Percentiles rank a stretch among this genome's conserved stretches.
phyloP scores from a whole-genome alignment of 1,140 invertebrate species.

The Piezodorus guildinii region DNA sequence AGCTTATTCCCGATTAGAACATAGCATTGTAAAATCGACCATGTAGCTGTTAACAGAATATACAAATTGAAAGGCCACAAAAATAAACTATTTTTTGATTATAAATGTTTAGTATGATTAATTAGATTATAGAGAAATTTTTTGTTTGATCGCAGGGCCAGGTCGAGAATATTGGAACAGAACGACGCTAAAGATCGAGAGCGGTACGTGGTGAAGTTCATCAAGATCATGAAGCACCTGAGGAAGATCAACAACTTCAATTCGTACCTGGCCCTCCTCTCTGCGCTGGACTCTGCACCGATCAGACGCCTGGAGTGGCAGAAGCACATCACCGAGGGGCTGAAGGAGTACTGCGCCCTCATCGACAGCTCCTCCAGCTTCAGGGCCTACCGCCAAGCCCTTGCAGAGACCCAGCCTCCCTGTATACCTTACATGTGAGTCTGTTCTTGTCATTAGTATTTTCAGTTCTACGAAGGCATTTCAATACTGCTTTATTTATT shows the following conservation, averaged over 20 bases:
- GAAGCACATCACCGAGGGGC: slow-evolving; percentile 78
- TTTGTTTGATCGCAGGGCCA: slow-evolving; percentile 43
- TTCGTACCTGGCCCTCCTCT: slow-evolving; percentile 91
- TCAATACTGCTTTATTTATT: too few relatives aligned
- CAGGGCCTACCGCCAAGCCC: slow-evolving; percentile 82
- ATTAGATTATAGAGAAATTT: too few relatives aligned
- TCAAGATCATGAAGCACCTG: slow-evolving; percentile 97
- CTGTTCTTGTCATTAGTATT: slow-evolving; percentile 8
- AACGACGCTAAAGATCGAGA: slow-evolving; percentile 88
- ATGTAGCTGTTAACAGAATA: too few relatives aligned
- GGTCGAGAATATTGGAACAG: slow-evolving; percentile 64
- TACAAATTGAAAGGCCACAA: too few relatives aligned
- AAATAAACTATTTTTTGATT: too few relatives aligned
- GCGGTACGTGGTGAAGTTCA: slow-evolving; percentile 89
- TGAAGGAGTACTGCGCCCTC: slow-evolving; percentile 87
- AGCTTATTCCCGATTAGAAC: too few relatives aligned
- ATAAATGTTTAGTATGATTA: too few relatives aligned
- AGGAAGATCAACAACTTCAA: slow-evolving; percentile 98
- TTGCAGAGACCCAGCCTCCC: slow-evolving; percentile 88
- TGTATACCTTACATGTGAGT: slow-evolving; percentile 97
- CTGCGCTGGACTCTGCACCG: slow-evolving; percentile 92
- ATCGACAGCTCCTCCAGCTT: slow-evolving; percentile 96
- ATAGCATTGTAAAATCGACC: too few relatives aligned
- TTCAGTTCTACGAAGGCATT: too few relatives aligned
- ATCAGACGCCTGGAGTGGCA: slow-evolving; percentile 91